Evolutionary conservation across 2,797 vertebrate genomes (phyloP).

Genomic region (Mico argentatus): DNA sequence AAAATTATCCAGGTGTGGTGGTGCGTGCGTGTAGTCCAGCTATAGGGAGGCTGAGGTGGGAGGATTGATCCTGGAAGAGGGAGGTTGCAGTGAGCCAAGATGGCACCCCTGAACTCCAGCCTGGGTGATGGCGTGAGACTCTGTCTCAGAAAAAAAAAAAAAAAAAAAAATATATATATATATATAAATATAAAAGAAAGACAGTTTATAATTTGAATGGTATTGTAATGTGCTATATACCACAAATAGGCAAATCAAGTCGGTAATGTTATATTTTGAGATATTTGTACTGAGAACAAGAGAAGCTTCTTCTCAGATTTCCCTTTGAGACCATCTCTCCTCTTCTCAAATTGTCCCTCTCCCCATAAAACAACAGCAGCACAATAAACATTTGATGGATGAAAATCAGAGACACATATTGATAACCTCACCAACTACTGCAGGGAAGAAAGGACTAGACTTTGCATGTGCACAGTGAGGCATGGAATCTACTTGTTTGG

Average conservation of each 20-base stretch:
- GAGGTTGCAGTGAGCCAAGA: background rate
- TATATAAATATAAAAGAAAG: too few species aligned
- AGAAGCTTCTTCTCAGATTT: background rate
- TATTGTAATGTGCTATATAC: background rate
- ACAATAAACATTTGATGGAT: background rate
- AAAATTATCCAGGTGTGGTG: background rate
- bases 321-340: background rate
- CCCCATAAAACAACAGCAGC: background rate
- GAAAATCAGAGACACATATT: background rate
- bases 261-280: background rate
- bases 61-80: background rate
- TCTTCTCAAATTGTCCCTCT: background rate
- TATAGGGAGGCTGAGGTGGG: background rate
- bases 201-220: background rate
- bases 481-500: background rate
- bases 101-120: background rate
- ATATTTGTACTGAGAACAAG: constrained; percentile 19
- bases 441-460: background rate
- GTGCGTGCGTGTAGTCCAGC: background rate
- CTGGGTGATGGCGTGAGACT: background rate
- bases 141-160: background rate
- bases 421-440: background rate
- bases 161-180: too few species aligned
- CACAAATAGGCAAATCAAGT: background rate
- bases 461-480: background rate